Percentiles rank a stretch among this genome's conserved stretches.
Evolutionary conservation across 2,888 invertebrate species (phyloP).

Genomic region (Drosophila kanekoi): DNA sequence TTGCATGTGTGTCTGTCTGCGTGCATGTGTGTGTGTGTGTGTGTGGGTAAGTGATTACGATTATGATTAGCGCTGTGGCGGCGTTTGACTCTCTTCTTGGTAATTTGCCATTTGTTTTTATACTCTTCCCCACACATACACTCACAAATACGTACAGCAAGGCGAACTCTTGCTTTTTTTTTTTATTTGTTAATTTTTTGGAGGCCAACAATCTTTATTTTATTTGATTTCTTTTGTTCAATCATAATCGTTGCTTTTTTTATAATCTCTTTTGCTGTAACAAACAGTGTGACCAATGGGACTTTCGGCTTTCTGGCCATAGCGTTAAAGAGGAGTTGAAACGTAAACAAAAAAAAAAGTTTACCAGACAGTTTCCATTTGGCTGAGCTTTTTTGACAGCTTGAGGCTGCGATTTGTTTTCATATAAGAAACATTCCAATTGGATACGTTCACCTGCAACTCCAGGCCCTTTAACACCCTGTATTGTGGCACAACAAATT

Average conservation of each 20-base stretch:
- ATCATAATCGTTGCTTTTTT: slow-evolving; percentile 60
- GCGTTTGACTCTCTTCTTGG: slow-evolving; percentile 34
- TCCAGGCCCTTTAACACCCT: slow-evolving; percentile 30
- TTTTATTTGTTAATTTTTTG: slow-evolving; percentile 14
- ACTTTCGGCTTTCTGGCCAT: no score
- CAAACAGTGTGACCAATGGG: slow-evolving; percentile 30
- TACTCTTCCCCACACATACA: slow-evolving; percentile 22
- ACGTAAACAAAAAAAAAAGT: slow-evolving; percentile 14
- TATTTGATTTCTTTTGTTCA: slow-evolving; percentile 32
- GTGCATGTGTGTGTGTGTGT: not conserved
- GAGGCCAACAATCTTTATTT: slow-evolving; percentile 57
- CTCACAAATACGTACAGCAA: not conserved
- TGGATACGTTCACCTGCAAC: slow-evolving; percentile 12
- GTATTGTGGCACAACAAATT: slow-evolving; percentile 15
- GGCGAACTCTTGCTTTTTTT: slow-evolving; percentile 16
- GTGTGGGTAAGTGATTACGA: slow-evolving; percentile 36
- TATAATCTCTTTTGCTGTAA: slow-evolving; percentile 28
- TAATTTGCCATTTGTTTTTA: slow-evolving; percentile 46
- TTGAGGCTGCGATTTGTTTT: not conserved
- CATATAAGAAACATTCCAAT: slow-evolving; percentile 9
- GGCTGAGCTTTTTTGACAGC: not conserved
- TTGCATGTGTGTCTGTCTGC: slow-evolving; percentile 14
- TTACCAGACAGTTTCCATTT: not conserved
- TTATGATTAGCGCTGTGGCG: slow-evolving; percentile 55
- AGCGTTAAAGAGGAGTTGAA: no score